Evolutionary conservation across 1,140 invertebrate genomes (phyloP), one percentile per base, ranked within the genome.

Genomic region (Lepidurus apus): DNA sequence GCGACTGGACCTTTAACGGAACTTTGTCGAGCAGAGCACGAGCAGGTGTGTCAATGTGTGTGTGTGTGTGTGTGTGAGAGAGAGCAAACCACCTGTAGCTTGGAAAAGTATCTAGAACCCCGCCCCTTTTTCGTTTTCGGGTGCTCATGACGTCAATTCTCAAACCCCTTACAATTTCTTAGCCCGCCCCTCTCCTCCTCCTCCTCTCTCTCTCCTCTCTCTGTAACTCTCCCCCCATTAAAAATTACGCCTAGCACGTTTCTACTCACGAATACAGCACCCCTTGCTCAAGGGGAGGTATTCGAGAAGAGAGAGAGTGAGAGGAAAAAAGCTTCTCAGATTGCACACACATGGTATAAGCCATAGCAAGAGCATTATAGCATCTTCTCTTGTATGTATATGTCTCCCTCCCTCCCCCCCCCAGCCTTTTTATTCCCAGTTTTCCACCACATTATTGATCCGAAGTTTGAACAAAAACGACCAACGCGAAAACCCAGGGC

Each of bases 1-100:
- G 97, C 24, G 95, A 96, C 1, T 96, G 96, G n/a, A 99, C 91
- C 85, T 95, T 99, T 86, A 99, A 99, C 80, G 96, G 95, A 43
- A 99, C 92, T 26, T 89, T 88, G 84, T 98, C 96, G 86, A 97
- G 87, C 82, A 95, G 93, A 7, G 96, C 95, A 53, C 93, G 86
- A 73, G 99, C 91, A 1, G 97, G 96, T 83, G 98, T 92, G 91
- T 92, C 84, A 34, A 82, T 82, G 53, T 74, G 74, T 77, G 42
- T 24, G 24, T 43, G 43, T 42, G 26, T 26, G 34, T 43, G 43
- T 42, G 43, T 42, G 34, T 75, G 34, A 1, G 34, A 0, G 21
- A 42, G 34, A 75, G 43, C 43, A 42, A 75, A 75, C 43, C 43
- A 42, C 74, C 34, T 42, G 43, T 42, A 42, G 74, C 34, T n/a